Percentiles rank a stretch among this genome's conserved stretches.
Evolutionary conservation across 2,113 vertebrate genomes (phyloP).

Genomic region (Tichodroma muraria): DNA sequence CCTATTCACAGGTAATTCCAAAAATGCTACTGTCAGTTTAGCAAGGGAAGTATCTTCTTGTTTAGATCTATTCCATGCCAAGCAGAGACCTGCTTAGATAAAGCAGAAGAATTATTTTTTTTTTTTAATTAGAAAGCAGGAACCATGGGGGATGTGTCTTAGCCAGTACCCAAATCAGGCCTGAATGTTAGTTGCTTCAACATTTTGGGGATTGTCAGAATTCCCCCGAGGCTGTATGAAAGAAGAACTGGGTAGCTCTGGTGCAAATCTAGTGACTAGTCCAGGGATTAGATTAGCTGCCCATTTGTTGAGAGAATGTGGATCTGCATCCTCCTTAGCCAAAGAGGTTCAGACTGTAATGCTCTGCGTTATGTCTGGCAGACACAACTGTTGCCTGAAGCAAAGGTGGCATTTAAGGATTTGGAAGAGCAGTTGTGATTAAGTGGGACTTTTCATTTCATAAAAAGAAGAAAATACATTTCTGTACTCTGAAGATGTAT

Average conservation of each 20-base stretch:
- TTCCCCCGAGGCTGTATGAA: background rate
- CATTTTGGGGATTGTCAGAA: background rate
- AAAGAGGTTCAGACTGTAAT: background rate
- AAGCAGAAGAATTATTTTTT: no score
- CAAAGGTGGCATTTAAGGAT: background rate
- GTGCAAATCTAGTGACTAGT: background rate
- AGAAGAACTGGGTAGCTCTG: background rate
- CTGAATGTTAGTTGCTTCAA: rapidly evolving
- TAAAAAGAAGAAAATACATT: background rate
- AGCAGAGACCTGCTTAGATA: background rate
- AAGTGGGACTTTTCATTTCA: background rate
- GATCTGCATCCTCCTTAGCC: background rate
- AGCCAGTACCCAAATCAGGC: background rate
- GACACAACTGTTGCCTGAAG: background rate
- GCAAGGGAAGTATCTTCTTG: background rate
- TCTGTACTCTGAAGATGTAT: background rate
- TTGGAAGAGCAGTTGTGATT: background rate
- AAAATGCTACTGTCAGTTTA: background rate
- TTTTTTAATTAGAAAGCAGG: background rate
- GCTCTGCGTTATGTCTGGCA: background rate
- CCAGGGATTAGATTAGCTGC: background rate
- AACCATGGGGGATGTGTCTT: background rate
- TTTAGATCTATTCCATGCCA: background rate
- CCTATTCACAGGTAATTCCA: background rate
- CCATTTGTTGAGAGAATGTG: background rate